phyloP scores from a whole-genome alignment of 1,140 invertebrate genomes.

The Bicyclus anynana region DNA sequence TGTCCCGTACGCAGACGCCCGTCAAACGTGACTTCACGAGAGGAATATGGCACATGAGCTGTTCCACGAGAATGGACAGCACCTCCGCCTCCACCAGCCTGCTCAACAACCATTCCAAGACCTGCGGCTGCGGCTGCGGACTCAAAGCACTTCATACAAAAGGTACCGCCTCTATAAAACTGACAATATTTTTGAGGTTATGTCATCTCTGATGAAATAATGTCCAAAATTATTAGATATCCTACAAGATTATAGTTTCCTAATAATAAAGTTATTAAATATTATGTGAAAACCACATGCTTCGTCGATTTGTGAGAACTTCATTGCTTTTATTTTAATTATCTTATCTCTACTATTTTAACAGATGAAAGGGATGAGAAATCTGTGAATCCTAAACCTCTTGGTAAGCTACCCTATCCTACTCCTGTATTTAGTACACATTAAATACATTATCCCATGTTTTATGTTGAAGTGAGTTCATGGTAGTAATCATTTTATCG shows the following conservation, averaged over 20 bases:
- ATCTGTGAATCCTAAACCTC: slow-evolving; percentile 40
- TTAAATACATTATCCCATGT: not conserved
- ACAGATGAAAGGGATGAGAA: slow-evolving; percentile 44
- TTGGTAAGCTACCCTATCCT: slow-evolving; percentile 50
- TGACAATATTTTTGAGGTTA: slow-evolving; percentile 55
- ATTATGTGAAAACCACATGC: not conserved
- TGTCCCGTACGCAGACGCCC: slow-evolving; percentile 62
- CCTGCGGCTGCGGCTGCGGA: slow-evolving; percentile 81
- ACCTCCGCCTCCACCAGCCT: slow-evolving; percentile 41
- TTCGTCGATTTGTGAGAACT: not conserved
- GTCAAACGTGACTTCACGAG: slow-evolving; percentile 81
- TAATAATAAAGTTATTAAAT: too few species aligned
- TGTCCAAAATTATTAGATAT: not conserved
- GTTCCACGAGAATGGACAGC: slow-evolving; percentile 55
- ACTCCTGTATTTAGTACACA: slow-evolving; percentile 9
- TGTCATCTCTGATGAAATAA: slow-evolving; percentile 31
- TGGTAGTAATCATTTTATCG: too few species aligned
- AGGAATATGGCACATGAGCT: slow-evolving; percentile 84
- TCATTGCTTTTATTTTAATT: slow-evolving; percentile 1
- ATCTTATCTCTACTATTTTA: slow-evolving; percentile 16
- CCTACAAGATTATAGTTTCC: too few species aligned
- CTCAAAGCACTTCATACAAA: slow-evolving; percentile 81
- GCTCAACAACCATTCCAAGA: slow-evolving; percentile 65
- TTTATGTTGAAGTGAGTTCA: not conserved
- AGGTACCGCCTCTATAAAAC: slow-evolving; percentile 71